These are phyloP conservation scores for Philotrypesis tridentata DNA, from an alignment of 1,140 invertebrate genomes.

Conservation along the genomic window DNA sequence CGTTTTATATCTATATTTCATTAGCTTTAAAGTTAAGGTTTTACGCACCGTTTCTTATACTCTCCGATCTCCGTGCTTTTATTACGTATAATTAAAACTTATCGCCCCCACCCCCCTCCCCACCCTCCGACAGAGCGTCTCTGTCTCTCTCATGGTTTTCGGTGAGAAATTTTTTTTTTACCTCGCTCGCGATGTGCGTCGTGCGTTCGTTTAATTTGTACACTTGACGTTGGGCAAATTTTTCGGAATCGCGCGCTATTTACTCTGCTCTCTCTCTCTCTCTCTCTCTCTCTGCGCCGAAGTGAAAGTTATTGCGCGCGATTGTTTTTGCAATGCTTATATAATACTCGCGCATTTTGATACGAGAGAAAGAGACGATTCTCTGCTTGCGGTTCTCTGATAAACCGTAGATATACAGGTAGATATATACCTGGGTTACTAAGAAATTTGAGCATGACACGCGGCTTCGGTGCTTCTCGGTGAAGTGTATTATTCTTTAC, in stretches of 20 bases:
- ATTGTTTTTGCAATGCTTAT: neutral
- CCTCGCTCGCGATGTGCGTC: neutral
- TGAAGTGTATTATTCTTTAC: slow-evolving; percentile 21
- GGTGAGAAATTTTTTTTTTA: neutral
- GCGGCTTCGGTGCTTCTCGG: slow-evolving; percentile 60
- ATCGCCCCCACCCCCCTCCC: no score
- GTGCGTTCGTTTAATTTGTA: neutral
- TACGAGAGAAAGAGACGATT: neutral
- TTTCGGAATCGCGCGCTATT: neutral
- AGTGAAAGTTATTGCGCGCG: no score
- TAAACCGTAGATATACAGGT: neutral
- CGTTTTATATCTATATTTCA: neutral
- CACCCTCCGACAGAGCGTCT: neutral
- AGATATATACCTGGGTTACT: slow-evolving; percentile 50
- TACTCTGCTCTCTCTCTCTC: no score
- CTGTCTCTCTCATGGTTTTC: neutral
- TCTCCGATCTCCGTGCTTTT: neutral
- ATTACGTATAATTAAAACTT: neutral
- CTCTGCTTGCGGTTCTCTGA: neutral
- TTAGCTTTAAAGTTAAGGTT: slow-evolving; percentile 5
- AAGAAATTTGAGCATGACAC: slow-evolving; percentile 68
- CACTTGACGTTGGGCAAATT: neutral
- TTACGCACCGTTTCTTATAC: neutral
- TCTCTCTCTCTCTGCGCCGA: no score
- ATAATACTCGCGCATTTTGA: neutral